These are phyloP conservation scores for Forficula auricularia DNA, from an alignment of 1,140 invertebrate genomes.

Conservation along the genomic window DNA sequence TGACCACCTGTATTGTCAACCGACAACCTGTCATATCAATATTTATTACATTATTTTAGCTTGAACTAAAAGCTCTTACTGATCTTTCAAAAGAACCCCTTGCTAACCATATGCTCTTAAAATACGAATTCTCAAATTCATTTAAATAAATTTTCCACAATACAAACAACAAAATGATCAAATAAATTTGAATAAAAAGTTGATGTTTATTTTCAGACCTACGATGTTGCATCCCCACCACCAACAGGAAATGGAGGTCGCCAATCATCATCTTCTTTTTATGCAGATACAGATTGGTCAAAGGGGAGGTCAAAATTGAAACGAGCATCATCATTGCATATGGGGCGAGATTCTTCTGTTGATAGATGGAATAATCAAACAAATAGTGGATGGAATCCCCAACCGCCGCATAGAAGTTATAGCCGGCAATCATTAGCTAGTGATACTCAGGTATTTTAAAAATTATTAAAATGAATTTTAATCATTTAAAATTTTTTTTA, in stretches of 20 bases:
- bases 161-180: too few species aligned
- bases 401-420: constrained; percentile 27
- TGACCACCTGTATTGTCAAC: too few species aligned
- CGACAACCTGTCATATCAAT: too few species aligned
- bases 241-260: too few species aligned
- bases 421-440: constrained; percentile 43
- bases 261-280: background rate
- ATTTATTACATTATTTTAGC: too few species aligned
- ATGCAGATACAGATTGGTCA: background rate
- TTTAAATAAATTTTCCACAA: too few species aligned
- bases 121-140: too few species aligned
- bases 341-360: constrained; percentile 15
- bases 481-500: constrained; percentile 8
- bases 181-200: too few species aligned
- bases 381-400: constrained; percentile 4
- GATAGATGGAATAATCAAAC: constrained; percentile 21
- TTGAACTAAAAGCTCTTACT: too few species aligned
- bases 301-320: constrained; percentile 19
- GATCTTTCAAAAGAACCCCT: too few species aligned
- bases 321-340: constrained; percentile 29
- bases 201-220: constrained; percentile 26
- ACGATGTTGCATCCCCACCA: constrained; percentile 15
- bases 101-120: too few species aligned
- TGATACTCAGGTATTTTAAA: constrained; percentile 43
- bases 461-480: too few species aligned